Evolutionary conservation across 1,140 invertebrate genomes (phyloP).

Genomic region (Andricus grossulariae): DNA sequence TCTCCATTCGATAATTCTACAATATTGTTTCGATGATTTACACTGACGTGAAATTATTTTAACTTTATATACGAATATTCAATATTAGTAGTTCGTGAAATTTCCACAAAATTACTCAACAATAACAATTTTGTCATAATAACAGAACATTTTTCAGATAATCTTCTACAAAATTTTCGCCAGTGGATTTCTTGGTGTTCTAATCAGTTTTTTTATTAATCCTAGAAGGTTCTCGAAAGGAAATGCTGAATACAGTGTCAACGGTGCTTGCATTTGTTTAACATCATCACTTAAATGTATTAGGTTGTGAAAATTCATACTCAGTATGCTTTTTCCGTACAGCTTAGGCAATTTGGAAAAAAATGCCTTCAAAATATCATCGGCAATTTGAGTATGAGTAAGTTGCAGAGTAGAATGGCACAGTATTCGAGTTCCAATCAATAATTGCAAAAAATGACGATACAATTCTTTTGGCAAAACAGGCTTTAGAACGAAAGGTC

Average conservation of each 20-base stretch:
- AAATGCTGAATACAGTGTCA: slow-evolving; percentile 44
- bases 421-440: neutral
- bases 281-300: slow-evolving; percentile 44
- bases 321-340: slow-evolving; percentile 38
- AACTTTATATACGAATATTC: neutral
- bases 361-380: slow-evolving; percentile 40
- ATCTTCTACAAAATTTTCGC: slow-evolving; percentile 43
- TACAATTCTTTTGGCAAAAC: slow-evolving; percentile 12
- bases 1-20: too few relatives aligned
- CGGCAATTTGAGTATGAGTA: slow-evolving; percentile 36
- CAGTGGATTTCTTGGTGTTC: slow-evolving; percentile 39
- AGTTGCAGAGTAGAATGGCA: neutral
- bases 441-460: slow-evolving; percentile 40
- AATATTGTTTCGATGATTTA: neutral
- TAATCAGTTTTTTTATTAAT: slow-evolving; percentile 40
- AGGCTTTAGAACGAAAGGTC: neutral
- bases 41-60: neutral
- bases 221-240: slow-evolving; percentile 47
- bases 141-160: slow-evolving; percentile 27
- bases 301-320: too few relatives aligned
- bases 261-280: slow-evolving; percentile 33
- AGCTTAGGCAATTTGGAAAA: slow-evolving; percentile 36
- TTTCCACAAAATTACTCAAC: neutral
- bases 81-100: neutral
- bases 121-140: neutral